Evolutionary conservation across 2,888 invertebrate species (phyloP), one percentile per base, ranked within the genome.

Genomic region (Drosophila borborema): DNA sequence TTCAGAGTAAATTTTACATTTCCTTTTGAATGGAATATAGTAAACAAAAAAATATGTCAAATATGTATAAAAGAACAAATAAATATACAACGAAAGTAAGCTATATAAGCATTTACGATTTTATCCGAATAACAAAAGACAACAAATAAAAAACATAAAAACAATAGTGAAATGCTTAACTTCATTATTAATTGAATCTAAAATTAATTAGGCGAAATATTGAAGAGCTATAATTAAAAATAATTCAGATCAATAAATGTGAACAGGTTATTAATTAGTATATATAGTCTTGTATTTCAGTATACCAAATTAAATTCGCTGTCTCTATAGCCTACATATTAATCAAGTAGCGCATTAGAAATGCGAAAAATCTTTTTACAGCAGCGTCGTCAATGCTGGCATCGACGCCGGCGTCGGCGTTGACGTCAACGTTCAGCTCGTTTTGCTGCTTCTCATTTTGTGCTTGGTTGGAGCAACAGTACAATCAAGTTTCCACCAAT

Each of bases 401-500:
- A 56, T 61, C 58, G 63, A 66, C 40, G 60, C 38, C 59, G 65
- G 23, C 40, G 60, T 34, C 55, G 59, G 28, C 64, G 54, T 54
- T n/a, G 49, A 34, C 51, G 62, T 48, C 45, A 58, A 46, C 64
- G 77, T 48, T 62, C 80, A 60, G 75, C 79, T 74, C 51, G 81
- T 81, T 79, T 81, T 69, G 81, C 79, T 73, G 79, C 77, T 79
- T 82, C 81, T 81, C 72, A 85, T 81, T 81, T 80, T 82, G 78
- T 80, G 83, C 77, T 59, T 77, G 74, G 80, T n/a, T 73, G 78
- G 60, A 76, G 78, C 74, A 77, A 80, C 83, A 81, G 85, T 85
- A 88, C 88, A 85, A 85, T 86, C 88, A 86, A 86, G 88, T 85
- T 87, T 85, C 86, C 88, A 85, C 84, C 86, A 87, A 84, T 84